phyloP scores from a whole-genome alignment of 2,797 vertebrate genomes.

The Anabas testudineus region DNA sequence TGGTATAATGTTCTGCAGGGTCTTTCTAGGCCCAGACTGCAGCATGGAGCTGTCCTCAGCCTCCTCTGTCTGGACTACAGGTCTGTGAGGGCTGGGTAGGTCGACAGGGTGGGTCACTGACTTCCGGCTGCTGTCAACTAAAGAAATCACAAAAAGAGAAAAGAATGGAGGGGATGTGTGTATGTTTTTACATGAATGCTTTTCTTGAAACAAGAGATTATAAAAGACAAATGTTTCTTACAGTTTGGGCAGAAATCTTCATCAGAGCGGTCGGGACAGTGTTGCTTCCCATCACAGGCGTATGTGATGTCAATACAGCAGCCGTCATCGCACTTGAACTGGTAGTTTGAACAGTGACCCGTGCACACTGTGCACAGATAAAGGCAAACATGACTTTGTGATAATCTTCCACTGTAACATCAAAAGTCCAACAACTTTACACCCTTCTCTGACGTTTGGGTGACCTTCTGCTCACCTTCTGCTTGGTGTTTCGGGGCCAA shows the following conservation, averaged over 20 bases:
- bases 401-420: too few relatives aligned
- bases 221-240: slow-evolving; percentile 72
- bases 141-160: slow-evolving; percentile 26
- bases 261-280: slow-evolving; percentile 94
- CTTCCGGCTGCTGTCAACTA: slow-evolving; percentile 89
- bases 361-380: slow-evolving; percentile 84
- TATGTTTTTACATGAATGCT: not conserved
- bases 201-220: too few relatives aligned
- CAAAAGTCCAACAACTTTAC: too few relatives aligned
- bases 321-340: slow-evolving; percentile 95
- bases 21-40: slow-evolving; percentile 75
- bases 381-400: too few relatives aligned
- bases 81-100: slow-evolving; percentile 54
- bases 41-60: slow-evolving; percentile 46
- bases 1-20: slow-evolving; percentile 56
- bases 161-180: too few relatives aligned
- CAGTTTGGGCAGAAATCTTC: slow-evolving; percentile 94
- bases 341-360: slow-evolving; percentile 91
- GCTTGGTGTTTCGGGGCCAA: slow-evolving; percentile 86
- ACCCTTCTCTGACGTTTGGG: too few relatives aligned
- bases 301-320: slow-evolving; percentile 96
- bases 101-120: slow-evolving; percentile 79
- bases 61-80: slow-evolving; percentile 58
- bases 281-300: slow-evolving; percentile 92
- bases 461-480: slow-evolving; percentile 82